Conservation (phyloP, 1,140 invertebrate genomes). For the Ostrea edulis region DNA sequence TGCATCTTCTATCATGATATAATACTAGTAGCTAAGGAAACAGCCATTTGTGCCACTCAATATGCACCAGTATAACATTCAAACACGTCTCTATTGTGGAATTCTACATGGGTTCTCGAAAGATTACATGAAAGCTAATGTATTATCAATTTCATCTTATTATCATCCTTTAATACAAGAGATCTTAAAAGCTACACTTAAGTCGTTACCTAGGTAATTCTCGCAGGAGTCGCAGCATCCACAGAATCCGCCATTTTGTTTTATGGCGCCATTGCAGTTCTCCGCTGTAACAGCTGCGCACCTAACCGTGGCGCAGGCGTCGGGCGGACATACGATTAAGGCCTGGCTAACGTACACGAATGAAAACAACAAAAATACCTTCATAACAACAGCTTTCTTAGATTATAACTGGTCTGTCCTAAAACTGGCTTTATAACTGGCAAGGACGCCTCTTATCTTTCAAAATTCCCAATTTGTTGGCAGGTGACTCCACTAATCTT, state of each 20-base stretch:
- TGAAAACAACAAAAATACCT: constrained; percentile 23
- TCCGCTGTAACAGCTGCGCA: constrained; percentile 42
- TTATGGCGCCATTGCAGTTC: constrained; percentile 17
- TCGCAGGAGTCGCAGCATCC: constrained; percentile 49
- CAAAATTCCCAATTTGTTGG: constrained; percentile 24
- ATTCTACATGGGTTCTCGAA: no score
- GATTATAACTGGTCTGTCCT: background rate
- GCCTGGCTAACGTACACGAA: background rate
- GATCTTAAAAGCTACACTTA: background rate
- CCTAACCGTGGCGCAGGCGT: constrained; percentile 37
- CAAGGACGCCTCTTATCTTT: constrained; percentile 14
- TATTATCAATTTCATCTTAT: no score
- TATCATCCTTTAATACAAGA: no score
- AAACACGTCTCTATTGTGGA: no score
- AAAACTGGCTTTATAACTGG: constrained; percentile 17
- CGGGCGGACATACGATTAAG: background rate
- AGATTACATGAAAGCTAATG: no score
- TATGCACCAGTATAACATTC: no score
- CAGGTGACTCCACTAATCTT: constrained; percentile 1
- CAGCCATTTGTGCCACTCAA: no score
- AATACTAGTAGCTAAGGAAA: no score
- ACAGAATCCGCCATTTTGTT: constrained; percentile 47
- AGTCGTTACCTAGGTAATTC: constrained; percentile 3
- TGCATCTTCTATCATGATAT: no score
- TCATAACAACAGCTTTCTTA: background rate